These are phyloP conservation scores for Morone chrysops DNA, from an alignment of 2,113 vertebrate genomes.

Conservation along the genomic window DNA sequence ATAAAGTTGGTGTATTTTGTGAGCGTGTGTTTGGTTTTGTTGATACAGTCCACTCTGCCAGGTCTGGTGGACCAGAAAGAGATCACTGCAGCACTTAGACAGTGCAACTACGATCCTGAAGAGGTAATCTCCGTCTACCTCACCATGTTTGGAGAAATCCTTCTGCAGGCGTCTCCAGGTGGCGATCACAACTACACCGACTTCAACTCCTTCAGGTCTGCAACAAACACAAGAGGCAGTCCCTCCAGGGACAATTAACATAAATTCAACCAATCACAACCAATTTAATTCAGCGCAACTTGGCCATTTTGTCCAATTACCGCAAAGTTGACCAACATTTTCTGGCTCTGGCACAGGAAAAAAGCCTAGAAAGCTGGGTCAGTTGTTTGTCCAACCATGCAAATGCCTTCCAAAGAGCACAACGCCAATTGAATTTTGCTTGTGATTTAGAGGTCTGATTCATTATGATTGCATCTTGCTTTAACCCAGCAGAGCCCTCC, in stretches of 20 bases:
- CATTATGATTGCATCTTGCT: background rate
- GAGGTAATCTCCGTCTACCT: slow-evolving; percentile 80
- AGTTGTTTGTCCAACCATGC: background rate
- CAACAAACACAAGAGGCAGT: background rate
- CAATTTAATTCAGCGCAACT: too few relatives aligned
- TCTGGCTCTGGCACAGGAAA: too few relatives aligned
- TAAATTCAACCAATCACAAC: too few relatives aligned
- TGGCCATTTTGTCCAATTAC: too few relatives aligned
- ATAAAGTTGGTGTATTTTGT: background rate
- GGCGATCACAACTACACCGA: slow-evolving; percentile 57
- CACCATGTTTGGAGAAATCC: slow-evolving; percentile 78
- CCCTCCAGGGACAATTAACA: too few relatives aligned
- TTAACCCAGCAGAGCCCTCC: slow-evolving; percentile 62
- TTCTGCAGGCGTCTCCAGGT: slow-evolving; percentile 56
- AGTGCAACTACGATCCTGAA: slow-evolving; percentile 80
- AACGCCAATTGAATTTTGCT: too few relatives aligned
- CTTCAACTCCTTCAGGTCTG: slow-evolving; percentile 73
- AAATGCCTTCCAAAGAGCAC: background rate
- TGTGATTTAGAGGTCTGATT: background rate
- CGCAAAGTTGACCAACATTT: too few relatives aligned
- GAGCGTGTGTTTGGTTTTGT: background rate
- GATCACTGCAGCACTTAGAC: slow-evolving; percentile 78
- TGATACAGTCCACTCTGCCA: slow-evolving; percentile 70
- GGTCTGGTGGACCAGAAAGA: slow-evolving; percentile 78
- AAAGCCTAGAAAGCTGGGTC: too few relatives aligned